Evolutionary conservation across 2,113 vertebrate genomes (phyloP).

Genomic region (Camelus bactrianus): DNA sequence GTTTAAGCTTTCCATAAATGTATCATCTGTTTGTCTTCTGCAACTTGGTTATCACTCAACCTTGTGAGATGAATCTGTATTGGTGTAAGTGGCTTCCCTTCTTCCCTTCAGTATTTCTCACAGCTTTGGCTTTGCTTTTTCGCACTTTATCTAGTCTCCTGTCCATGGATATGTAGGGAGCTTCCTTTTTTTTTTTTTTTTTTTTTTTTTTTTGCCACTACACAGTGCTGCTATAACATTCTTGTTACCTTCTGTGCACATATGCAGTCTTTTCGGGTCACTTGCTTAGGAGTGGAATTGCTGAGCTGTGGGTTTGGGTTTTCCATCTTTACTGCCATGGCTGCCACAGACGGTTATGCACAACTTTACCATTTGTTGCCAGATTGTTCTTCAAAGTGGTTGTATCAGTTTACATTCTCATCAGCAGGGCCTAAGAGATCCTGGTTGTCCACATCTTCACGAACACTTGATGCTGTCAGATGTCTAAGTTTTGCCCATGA

Average conservation of each 20-base stretch:
- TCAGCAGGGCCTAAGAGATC: background rate
- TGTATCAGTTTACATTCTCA: background rate
- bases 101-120: background rate
- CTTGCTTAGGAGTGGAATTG: background rate
- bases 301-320: background rate
- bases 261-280: background rate
- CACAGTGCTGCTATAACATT: background rate
- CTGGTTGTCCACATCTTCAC: background rate
- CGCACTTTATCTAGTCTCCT: background rate
- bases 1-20: too few relatives aligned
- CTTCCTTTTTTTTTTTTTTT: too few relatives aligned
- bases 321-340: background rate
- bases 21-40: too few relatives aligned
- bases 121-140: background rate
- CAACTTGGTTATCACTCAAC: background rate
- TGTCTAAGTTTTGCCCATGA: background rate
- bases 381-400: background rate
- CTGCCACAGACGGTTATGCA: background rate
- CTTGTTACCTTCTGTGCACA: background rate
- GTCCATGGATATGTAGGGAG: background rate
- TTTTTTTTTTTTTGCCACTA: background rate
- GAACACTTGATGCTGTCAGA: background rate
- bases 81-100: background rate
- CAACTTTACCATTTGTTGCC: background rate
- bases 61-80: background rate